Conservation (phyloP, 2,113 vertebrate species). For the Embiotoca jacksoni region DNA sequence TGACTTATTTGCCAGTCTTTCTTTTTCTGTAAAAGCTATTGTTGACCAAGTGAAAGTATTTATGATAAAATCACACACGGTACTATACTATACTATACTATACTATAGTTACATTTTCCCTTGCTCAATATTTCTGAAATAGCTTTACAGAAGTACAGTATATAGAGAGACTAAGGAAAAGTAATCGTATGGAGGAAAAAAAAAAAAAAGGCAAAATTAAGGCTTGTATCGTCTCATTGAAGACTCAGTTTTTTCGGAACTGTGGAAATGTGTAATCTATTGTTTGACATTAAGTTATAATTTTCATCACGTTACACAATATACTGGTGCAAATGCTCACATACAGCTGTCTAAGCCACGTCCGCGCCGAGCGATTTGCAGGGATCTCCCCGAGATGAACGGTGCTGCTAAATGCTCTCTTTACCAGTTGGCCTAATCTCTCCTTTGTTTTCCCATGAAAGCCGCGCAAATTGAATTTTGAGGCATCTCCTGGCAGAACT, state of each 20-base stretch:
- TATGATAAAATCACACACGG: background rate
- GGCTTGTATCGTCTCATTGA: background rate
- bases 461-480: constrained; percentile 59
- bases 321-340: background rate
- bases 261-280: background rate
- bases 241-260: background rate
- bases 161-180: too few relatives aligned
- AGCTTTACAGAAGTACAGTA: background rate
- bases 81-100: too few relatives aligned
- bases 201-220: background rate
- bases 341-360: constrained; percentile 31
- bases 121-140: background rate
- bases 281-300: background rate
- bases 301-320: constrained; percentile 13
- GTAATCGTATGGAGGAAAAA: background rate
- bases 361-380: constrained; percentile 43
- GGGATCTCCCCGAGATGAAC: constrained; percentile 54
- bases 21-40: constrained; percentile 11
- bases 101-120: background rate
- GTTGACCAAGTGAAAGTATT: constrained; percentile 4
- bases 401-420: constrained; percentile 59
- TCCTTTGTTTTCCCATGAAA: constrained; percentile 58
- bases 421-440: constrained; percentile 62
- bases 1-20: too few relatives aligned
- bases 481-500: constrained; percentile 45